phyloP scores from a whole-genome alignment of 2,888 invertebrate genomes.

The Drosophila stalkeri region DNA sequence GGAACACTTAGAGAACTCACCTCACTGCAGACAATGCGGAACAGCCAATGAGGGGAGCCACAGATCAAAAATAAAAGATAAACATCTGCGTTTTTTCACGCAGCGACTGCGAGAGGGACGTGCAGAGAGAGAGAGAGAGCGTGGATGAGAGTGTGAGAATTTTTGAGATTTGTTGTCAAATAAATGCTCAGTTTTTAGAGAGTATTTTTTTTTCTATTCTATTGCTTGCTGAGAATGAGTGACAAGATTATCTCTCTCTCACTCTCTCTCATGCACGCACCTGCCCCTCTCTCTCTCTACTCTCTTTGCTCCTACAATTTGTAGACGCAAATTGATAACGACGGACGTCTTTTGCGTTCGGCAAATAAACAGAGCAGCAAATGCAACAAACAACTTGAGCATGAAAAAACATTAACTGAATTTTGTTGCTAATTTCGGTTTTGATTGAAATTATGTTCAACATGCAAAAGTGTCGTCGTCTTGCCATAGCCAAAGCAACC shows the following conservation, averaged over 20 bases:
- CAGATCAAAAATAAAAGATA: slow-evolving; percentile 53
- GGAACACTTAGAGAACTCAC: slow-evolving; percentile 53
- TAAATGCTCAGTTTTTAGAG: slow-evolving; percentile 27
- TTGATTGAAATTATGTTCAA: slow-evolving; percentile 71
- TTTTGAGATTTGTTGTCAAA: slow-evolving; percentile 14
- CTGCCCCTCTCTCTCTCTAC: neutral
- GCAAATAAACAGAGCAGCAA: slow-evolving; percentile 64
- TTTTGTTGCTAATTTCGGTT: slow-evolving; percentile 69
- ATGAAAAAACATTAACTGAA: slow-evolving; percentile 14
- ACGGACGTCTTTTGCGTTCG: slow-evolving; percentile 33
- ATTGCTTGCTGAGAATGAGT: slow-evolving; percentile 19
- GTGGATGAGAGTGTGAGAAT: slow-evolving; percentile 6
- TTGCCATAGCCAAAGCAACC: slow-evolving; percentile 5
- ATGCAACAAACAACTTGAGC: slow-evolving; percentile 42
- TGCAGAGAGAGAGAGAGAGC: slow-evolving; percentile 4
- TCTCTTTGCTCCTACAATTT: neutral
- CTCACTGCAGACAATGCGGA: slow-evolving; percentile 6
- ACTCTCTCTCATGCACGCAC: neutral
- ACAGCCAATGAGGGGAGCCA: slow-evolving; percentile 26
- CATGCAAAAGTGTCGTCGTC: slow-evolving; percentile 60
- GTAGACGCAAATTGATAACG: slow-evolving; percentile 57
- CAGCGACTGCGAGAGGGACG: slow-evolving; percentile 22
- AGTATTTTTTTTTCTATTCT: slow-evolving; percentile 20
- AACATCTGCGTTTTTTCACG: slow-evolving; percentile 67
- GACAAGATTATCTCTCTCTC: neutral